These are phyloP conservation scores for Tachycineta bicolor DNA, from an alignment of 2,113 vertebrate species.

Conservation along the genomic window DNA sequence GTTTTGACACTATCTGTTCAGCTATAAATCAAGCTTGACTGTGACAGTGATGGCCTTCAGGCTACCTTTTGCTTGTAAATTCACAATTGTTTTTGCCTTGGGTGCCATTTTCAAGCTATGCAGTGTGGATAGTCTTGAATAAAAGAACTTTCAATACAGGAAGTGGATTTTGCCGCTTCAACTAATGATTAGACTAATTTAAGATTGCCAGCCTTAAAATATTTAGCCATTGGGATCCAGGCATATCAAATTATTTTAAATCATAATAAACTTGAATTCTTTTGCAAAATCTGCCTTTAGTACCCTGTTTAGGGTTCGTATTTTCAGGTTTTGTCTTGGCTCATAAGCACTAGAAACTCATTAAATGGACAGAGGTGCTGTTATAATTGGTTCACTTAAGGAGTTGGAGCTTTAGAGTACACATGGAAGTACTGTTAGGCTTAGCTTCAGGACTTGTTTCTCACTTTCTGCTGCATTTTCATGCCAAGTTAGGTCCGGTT, in stretches of 20 bases:
- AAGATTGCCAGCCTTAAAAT: background rate
- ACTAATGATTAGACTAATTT: background rate
- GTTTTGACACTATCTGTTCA: background rate
- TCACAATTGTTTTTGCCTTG: background rate
- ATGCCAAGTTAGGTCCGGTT: fast-evolving
- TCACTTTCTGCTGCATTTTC: background rate
- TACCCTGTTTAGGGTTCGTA: background rate
- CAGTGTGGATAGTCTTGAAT: background rate
- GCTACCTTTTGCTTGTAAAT: background rate
- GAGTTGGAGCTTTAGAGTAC: background rate
- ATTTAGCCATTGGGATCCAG: background rate
- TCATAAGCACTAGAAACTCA: background rate
- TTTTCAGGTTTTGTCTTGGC: background rate
- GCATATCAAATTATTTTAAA: background rate
- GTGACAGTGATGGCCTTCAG: background rate
- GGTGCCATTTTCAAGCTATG: background rate
- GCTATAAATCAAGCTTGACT: background rate
- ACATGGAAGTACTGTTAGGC: background rate
- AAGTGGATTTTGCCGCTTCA: background rate
- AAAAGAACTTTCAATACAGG: background rate
- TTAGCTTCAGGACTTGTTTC: background rate
- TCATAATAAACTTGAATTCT: background rate
- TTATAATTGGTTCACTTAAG: background rate
- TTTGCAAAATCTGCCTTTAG: background rate
- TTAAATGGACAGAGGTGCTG: background rate